Percentiles rank a stretch among this genome's conserved stretches.
Evolutionary conservation across 2,113 vertebrate species (phyloP).

Genomic region (Bos javanicus): DNA sequence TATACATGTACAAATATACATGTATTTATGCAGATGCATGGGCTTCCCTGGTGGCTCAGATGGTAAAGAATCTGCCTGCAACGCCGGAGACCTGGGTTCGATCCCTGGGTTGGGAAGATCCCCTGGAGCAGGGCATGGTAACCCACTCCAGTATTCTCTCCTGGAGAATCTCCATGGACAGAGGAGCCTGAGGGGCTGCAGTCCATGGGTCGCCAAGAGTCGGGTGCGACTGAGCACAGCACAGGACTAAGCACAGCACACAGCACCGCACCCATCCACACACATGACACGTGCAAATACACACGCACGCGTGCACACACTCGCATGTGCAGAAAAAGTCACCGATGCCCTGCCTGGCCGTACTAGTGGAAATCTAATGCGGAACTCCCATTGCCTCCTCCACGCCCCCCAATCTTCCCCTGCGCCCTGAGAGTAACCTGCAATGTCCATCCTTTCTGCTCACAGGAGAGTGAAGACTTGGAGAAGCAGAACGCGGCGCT

Average conservation of each 20-base stretch:
- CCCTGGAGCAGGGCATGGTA: background rate
- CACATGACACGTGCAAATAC: background rate
- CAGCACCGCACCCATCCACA: background rate
- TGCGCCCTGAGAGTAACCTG: background rate
- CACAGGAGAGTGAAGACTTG: constrained; percentile 94
- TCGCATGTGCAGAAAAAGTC: background rate
- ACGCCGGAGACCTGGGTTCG: background rate
- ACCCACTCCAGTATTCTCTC: background rate
- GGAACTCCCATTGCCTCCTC: accelerated
- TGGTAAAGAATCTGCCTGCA: background rate
- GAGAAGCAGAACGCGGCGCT: constrained; percentile 95
- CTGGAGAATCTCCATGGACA: background rate
- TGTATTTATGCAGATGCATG: background rate
- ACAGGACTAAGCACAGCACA: background rate
- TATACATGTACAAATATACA: accelerated
- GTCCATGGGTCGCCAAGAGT: background rate
- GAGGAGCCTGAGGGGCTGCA: background rate
- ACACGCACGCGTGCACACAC: accelerated
- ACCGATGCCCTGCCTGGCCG: background rate
- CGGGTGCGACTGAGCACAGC: background rate
- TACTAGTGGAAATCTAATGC: background rate
- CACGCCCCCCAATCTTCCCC: background rate
- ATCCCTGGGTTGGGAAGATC: background rate
- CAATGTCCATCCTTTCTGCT: background rate
- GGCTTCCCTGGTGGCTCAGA: background rate